Evolutionary conservation across 2,113 vertebrate species (phyloP).

Genomic region (Odocoileus hemionus): DNA sequence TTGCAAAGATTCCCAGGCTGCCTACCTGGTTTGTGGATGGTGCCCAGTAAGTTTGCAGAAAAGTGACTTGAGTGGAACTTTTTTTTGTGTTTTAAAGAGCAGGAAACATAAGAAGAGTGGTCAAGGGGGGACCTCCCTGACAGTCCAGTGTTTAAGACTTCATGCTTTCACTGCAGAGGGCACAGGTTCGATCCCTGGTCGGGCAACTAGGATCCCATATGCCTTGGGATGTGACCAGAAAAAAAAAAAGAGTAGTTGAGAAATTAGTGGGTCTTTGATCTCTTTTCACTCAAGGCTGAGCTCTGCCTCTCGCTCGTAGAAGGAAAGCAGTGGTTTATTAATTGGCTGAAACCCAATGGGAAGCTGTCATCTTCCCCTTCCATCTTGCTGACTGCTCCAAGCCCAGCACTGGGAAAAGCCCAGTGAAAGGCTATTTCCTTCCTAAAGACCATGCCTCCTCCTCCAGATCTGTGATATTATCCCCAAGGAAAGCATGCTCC

Average conservation of each 20-base stretch:
- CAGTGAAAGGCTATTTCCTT: neutral
- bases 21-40: neutral
- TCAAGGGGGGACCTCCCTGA: neutral
- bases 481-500: slow-evolving; percentile 11
- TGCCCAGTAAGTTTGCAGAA: neutral
- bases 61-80: neutral
- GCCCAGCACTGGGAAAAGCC: neutral
- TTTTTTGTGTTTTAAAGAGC: neutral
- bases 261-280: neutral
- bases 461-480: neutral
- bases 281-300: neutral
- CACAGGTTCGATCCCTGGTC: accelerated
- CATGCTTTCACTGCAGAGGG: neutral
- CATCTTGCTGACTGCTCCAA: neutral
- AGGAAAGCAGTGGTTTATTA: neutral
- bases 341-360: neutral
- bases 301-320: neutral
- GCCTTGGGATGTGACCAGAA: neutral
- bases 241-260: neutral
- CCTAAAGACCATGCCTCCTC: neutral
- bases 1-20: neutral
- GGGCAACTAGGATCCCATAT: neutral
- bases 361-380: accelerated
- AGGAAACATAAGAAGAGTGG: neutral
- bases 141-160: neutral